Conservation (phyloP, 35 echinoderm and acorn worm genomes). For the Apostichopus parvimensis region DNA sequence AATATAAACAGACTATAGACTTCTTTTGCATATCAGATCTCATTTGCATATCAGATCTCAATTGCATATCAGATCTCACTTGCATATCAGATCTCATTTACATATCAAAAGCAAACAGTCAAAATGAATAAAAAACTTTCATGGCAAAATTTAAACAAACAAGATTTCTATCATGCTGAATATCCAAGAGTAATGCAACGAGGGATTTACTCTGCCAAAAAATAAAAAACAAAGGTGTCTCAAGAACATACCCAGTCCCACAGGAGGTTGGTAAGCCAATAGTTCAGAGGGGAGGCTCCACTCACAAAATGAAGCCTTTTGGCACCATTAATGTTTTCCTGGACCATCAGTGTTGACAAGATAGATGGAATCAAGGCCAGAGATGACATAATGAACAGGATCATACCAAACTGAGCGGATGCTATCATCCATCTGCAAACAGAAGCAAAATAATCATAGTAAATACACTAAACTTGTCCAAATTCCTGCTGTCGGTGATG, state of each 20-base stretch:
- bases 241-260: slow-evolving; percentile 79
- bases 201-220: no score
- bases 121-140: no score
- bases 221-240: no score
- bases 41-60: no score
- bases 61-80: no score
- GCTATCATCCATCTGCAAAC: slow-evolving; percentile 51
- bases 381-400: slow-evolving; percentile 52
- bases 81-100: no score
- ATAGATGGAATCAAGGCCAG: slow-evolving; percentile 68
- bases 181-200: no score
- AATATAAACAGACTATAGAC: no score
- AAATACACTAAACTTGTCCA: not conserved
- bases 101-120: no score
- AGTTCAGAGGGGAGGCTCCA: slow-evolving; percentile 56
- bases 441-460: not conserved
- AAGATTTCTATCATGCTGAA: no score
- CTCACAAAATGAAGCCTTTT: slow-evolving; percentile 83
- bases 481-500: not conserved
- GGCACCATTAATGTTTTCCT: slow-evolving; percentile 77
- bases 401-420: slow-evolving; percentile 59
- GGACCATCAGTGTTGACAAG: slow-evolving; percentile 72
- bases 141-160: no score
- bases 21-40: no score
- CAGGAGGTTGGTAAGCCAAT: slow-evolving; percentile 73